Base-by-base conservation (phyloP, 2,113 vertebrate genomes). In the Saccopteryx leptura region DNA sequence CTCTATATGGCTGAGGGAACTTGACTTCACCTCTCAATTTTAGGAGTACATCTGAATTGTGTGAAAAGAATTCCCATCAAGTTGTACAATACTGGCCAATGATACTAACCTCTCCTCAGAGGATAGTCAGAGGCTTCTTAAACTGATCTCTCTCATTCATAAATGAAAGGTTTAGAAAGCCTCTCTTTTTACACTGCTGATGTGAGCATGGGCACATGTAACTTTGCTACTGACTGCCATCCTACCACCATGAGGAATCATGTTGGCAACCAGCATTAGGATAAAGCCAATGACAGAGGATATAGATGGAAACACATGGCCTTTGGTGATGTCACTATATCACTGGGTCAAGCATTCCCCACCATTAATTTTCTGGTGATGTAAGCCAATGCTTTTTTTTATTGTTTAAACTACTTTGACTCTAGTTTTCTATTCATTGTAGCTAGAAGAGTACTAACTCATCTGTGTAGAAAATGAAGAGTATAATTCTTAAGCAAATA, bases 341-440 rank as follows among this genome's bases (percentile, higher is more conserved):
- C 65, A 48, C 11, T 7, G 8, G 48, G 56, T 76, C 26, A 54
- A 69, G 8, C 2, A 15, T 94, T 72, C 31, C 11, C 33, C 48
- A 18, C 11, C 21, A 17, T 4, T 23, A 5, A 4, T 2, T 8
- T 72, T 92, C 93, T 58, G 50, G 50, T 58, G 52, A 84, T 28
- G 1, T 56, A 21, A 76, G 19, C 80, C 23, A 81, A 66, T 56
- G 18, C 14, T 33, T 68, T 87, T 81, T 93, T 78, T 13, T 50
- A 65, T 78, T 74, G 6, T 92, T 90, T 52, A 90, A 93, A 81
- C 21, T 65, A 63, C 48, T 81, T 61, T 81, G n/a, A 72, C 75
- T 84, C 83, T 26, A 33, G 2, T 74, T 95, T 88, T 93, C 9
- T 50, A 9, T 52, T 90, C 18, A 11, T 82, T 92, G 33, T 7